These are phyloP conservation scores for Aegithalos caudatus DNA, from an alignment of 2,113 vertebrate species.

Conservation along the genomic window DNA sequence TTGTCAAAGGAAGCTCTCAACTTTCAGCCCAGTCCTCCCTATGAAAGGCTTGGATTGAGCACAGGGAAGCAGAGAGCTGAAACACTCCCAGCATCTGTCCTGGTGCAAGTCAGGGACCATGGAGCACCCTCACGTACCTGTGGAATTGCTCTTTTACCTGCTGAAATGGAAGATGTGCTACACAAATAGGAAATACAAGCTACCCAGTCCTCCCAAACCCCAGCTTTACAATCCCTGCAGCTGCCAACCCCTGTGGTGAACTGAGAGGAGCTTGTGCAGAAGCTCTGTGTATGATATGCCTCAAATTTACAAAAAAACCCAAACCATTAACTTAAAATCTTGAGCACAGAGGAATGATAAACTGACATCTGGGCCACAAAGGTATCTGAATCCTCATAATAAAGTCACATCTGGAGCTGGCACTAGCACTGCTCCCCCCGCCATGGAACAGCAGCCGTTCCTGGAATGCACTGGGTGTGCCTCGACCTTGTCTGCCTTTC, in stretches of 20 bases:
- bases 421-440: background rate
- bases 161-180: background rate
- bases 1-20: background rate
- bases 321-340: background rate
- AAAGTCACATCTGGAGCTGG: background rate
- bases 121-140: background rate
- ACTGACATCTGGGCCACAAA: background rate
- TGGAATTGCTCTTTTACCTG: background rate
- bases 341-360: background rate
- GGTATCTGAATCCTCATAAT: background rate
- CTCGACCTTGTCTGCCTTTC: background rate
- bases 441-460: background rate
- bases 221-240: background rate
- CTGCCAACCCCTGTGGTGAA: background rate
- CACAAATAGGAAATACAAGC: background rate
- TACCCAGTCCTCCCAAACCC: background rate
- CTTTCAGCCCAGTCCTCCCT: background rate
- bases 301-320: background rate
- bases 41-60: background rate
- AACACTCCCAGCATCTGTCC: background rate
- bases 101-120: background rate
- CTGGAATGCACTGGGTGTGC: fast-evolving
- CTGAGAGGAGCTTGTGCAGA: background rate
- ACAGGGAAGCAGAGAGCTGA: background rate
- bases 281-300: background rate